Conservation (phyloP, 2,888 invertebrate genomes). For the Thymelicus lineola region DNA sequence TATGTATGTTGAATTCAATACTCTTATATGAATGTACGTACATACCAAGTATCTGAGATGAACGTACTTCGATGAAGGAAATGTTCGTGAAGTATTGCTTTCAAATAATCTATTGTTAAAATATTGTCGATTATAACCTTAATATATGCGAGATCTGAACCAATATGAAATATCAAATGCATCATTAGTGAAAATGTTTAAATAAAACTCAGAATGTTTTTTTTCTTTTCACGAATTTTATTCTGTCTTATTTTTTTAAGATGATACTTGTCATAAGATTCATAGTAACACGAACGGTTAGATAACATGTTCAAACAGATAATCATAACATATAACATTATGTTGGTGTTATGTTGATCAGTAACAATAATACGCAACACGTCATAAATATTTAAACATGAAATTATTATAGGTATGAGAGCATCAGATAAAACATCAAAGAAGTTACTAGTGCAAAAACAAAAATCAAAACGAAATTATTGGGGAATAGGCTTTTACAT, state of each 20-base stretch:
- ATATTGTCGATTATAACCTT: too few species aligned
- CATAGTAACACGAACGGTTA: conserved; percentile 70
- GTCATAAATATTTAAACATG: background rate
- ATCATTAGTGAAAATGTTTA: background rate
- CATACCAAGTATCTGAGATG: too few species aligned
- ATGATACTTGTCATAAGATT: conserved; percentile 83
- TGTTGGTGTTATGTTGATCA: conserved; percentile 11
- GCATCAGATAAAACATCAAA: background rate
- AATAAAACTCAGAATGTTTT: conserved; percentile 41
- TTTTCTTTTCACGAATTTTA: conserved; percentile 70
- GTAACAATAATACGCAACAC: conserved; percentile 1
- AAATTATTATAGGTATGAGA: conserved; percentile 1
- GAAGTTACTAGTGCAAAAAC: too few species aligned
- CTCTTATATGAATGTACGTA: too few species aligned
- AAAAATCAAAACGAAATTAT: too few species aligned
- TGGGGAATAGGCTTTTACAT: too few species aligned
- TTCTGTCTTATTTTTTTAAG: conserved; percentile 74
- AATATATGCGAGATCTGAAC: too few species aligned
- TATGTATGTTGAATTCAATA: too few species aligned
- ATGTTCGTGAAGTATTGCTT: too few species aligned
- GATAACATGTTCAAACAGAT: conserved; percentile 72
- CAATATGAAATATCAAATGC: too few species aligned
- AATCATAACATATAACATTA: conserved; percentile 53
- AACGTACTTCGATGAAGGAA: too few species aligned
- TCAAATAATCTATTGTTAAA: too few species aligned